Evolutionary conservation across 2,797 vertebrate species (phyloP).

Genomic region (Chaenodraco wilsoni): DNA sequence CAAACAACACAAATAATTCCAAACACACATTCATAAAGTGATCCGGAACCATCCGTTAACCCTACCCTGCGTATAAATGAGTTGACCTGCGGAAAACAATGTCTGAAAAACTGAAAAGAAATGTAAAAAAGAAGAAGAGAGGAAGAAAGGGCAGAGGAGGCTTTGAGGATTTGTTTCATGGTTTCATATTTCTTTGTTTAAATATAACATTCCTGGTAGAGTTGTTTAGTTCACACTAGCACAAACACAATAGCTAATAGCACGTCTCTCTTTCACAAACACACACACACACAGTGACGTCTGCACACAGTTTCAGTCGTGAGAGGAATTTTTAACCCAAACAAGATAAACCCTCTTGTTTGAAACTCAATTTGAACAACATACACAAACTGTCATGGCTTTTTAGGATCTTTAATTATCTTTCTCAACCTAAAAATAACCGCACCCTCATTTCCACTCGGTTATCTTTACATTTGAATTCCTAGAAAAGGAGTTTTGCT

Average conservation of each 20-base stretch:
- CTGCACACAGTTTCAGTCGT: constrained; percentile 16
- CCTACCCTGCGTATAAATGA: background rate
- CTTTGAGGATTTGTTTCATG: background rate
- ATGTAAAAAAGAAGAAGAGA: background rate
- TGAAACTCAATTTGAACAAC: constrained; percentile 61
- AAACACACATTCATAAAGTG: background rate
- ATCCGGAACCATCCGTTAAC: background rate
- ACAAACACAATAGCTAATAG: constrained; percentile 52
- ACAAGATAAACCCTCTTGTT: constrained; percentile 67
- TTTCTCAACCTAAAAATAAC: constrained; percentile 53
- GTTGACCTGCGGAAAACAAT: constrained; percentile 8
- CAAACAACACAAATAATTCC: constrained; percentile 11
- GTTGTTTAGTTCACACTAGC: constrained; percentile 45
- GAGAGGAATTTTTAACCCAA: constrained; percentile 64
- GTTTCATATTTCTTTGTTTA: constrained; percentile 49
- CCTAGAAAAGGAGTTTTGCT: constrained; percentile 23
- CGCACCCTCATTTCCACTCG: constrained; percentile 2
- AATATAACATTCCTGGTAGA: constrained; percentile 42
- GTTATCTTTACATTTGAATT: constrained; percentile 40
- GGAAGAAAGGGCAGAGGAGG: background rate
- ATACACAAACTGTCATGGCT: constrained; percentile 67
- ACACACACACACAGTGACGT: constrained; percentile 26
- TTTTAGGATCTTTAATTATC: constrained; percentile 74
- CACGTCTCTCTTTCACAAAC: background rate
- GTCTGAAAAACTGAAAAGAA: background rate